Percentiles rank a stretch among this genome's conserved stretches.
Evolutionary conservation across 1,140 invertebrate genomes (phyloP).

Genomic region (Lasioglossum albipes): DNA sequence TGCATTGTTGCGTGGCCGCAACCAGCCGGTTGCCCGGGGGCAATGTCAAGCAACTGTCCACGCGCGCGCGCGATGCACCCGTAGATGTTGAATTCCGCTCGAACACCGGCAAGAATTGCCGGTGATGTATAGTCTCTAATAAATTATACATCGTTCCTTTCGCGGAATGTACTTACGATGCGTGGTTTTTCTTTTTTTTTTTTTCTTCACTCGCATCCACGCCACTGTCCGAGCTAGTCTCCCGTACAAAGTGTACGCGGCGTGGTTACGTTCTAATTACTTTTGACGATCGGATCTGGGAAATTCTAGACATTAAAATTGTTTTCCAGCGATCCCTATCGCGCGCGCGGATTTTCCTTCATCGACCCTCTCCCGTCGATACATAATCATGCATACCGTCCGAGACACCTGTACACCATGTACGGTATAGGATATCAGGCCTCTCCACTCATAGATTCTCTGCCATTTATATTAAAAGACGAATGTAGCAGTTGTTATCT

Average conservation of each 20-base stretch:
- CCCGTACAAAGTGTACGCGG: too few species aligned
- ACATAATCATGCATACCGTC: not conserved
- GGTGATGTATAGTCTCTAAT: not conserved
- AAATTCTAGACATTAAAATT: slow-evolving; percentile 1
- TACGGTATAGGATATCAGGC: too few species aligned
- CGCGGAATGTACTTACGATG: not conserved
- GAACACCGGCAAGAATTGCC: not conserved
- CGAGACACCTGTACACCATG: not conserved
- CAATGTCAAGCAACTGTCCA: too few species aligned
- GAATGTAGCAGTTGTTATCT: not conserved
- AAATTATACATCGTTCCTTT: slow-evolving; percentile 12
- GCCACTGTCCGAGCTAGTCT: too few species aligned
- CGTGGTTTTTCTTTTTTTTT: not conserved
- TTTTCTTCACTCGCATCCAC: not conserved
- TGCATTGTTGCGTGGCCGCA: too few species aligned
- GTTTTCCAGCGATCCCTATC: slow-evolving; percentile 13
- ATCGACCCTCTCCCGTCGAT: slow-evolving; percentile 4
- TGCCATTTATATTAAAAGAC: not conserved
- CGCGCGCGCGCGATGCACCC: too few species aligned
- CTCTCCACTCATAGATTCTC: not conserved
- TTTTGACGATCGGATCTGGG: not conserved
- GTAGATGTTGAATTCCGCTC: not conserved
- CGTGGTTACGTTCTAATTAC: not conserved
- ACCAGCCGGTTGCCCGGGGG: not conserved
- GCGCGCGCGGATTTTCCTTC: slow-evolving; percentile 21